A percentile compares a stretch with the other conserved stretches of the same genome.
Evolutionary conservation across 2,888 invertebrate genomes (phyloP).

Genomic region (Lottia scabra): DNA sequence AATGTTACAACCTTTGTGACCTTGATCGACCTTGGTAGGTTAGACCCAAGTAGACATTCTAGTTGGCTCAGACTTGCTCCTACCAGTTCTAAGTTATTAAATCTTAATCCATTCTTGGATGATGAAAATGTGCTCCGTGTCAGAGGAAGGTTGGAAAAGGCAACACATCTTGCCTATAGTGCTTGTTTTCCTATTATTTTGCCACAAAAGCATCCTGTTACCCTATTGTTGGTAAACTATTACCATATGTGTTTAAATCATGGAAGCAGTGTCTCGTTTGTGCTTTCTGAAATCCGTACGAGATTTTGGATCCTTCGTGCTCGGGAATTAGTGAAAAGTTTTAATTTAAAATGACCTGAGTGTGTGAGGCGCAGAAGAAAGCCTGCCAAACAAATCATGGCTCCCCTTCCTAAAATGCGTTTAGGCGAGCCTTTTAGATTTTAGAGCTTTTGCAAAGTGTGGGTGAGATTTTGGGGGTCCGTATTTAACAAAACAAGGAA

Average conservation of each 20-base stretch:
- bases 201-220: conserved; percentile 22
- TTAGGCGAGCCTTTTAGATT: background rate
- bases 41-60: background rate
- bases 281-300: conserved; percentile 11
- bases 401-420: background rate
- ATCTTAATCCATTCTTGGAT: background rate
- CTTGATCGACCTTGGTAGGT: background rate
- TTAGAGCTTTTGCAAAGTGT: conserved; percentile 15
- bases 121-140: background rate
- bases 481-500: conserved; percentile 21
- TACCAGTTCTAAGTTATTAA: background rate
- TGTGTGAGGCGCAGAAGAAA: conserved; percentile 1
- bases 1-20: background rate
- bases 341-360: conserved; percentile 4
- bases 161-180: conserved; percentile 13
- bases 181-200: conserved; percentile 21
- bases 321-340: conserved; percentile 15
- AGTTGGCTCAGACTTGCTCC: background rate
- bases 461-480: conserved; percentile 25
- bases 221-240: conserved; percentile 6
- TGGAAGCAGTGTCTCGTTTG: conserved; percentile 17
- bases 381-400: conserved; percentile 5
- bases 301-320: conserved; percentile 25
- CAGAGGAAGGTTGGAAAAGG: conserved; percentile 14
- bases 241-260: conserved; percentile 8